These are phyloP conservation scores for Morpho achilles DNA, from an alignment of 2,888 invertebrate species.

Conservation along the genomic window DNA sequence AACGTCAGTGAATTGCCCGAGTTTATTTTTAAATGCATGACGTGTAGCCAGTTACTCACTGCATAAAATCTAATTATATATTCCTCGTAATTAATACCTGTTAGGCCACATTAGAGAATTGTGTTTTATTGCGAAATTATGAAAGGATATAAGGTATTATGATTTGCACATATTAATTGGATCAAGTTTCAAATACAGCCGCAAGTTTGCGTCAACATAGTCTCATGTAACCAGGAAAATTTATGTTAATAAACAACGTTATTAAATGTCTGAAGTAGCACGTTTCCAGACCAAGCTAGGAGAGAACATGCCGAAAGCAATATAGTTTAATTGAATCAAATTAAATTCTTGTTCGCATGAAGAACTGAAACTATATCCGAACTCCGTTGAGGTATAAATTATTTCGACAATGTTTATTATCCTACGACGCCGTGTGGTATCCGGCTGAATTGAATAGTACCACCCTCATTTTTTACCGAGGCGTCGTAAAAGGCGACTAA, in stretches of 20 bases:
- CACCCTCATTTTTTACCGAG: no score
- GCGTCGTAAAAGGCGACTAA: no score
- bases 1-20: slow-evolving; percentile 64
- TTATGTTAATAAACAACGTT: slow-evolving; percentile 6
- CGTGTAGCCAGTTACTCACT: slow-evolving; percentile 54
- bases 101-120: slow-evolving; percentile 14
- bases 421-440: no score
- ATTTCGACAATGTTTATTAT: no score
- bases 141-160: slow-evolving; percentile 18
- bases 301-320: no score
- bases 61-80: slow-evolving; percentile 51
- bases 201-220: slow-evolving; percentile 4
- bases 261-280: slow-evolving; percentile 2
- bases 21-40: slow-evolving; percentile 56
- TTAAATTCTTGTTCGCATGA: no score
- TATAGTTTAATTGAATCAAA: no score
- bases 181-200: slow-evolving; percentile 7
- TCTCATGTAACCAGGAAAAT: slow-evolving; percentile 8
- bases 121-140: slow-evolving; percentile 16
- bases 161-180: slow-evolving; percentile 11
- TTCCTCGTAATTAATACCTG: slow-evolving; percentile 22
- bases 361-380: no score
- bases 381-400: no score
- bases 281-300: neutral
- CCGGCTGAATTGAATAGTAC: no score